Base-by-base conservation (phyloP, 2,113 vertebrate genomes). In the Cariama cristata region DNA sequence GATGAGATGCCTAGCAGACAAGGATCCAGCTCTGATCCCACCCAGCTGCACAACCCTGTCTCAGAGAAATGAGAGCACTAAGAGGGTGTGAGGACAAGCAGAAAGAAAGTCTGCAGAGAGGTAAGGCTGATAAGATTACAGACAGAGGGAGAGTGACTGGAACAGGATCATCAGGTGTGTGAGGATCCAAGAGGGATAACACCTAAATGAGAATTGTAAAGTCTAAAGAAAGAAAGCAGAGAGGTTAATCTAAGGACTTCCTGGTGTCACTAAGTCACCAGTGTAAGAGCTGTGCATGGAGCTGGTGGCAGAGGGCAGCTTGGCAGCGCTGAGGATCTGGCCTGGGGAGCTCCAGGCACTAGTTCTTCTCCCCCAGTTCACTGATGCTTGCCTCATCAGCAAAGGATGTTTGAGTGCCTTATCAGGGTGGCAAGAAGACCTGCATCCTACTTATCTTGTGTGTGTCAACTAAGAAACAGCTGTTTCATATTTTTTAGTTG, bases 11-110 rank as follows among this genome's bases (percentile, higher is more conserved):
- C 24, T 44, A 9, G 19, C 6, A 77, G 55, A 26, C 2, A 7
- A 67, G 13, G 33, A 50, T 50, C 26, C 33, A 56, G 8, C 15
- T 60, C 58, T 45, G 21, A 82, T 62, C 21, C 15, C 11, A 33
- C 11, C 2, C 8, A 72, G 28, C 6, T 68, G 4, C 26, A 47
- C 9, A 89, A 9, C 26, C 9, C 20, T 32, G 2, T 23, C 35
- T 73, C 28, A 91, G 19, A 86, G 35, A 80, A 64, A 8, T 22
- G 23, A n/a, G 13, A 87, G 13, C 2, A 1, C 14, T 16, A 47
- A 60, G 8, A 76, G 1, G 2, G 14, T 69, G 8, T 1, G 2
- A 73, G 40, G 26, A 28, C 0, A 3, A 67, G 32, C 44, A 79
- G 76, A 79, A 69, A 56, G 15, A 20, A 87, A 44, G 2, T 20